Conservation (phyloP, 2,797 vertebrate genomes). For the Oreonectes daqikongensis region DNA sequence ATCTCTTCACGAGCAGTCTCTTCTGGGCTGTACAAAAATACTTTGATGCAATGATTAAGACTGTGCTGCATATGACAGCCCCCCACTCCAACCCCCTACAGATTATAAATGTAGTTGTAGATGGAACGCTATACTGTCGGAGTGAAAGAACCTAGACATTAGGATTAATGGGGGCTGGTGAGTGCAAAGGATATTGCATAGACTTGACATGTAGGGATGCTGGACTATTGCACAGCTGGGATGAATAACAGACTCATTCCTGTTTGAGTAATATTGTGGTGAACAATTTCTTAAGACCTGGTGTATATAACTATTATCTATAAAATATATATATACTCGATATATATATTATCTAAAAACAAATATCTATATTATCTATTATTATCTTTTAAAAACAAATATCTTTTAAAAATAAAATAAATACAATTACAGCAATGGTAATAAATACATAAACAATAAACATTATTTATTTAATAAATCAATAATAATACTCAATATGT, state of each 20-base stretch:
- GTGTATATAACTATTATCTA: too few species aligned
- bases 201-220: slow-evolving; percentile 14
- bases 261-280: slow-evolving; percentile 1
- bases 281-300: slow-evolving; percentile 23
- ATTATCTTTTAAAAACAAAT: too few species aligned
- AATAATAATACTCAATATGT: too few species aligned
- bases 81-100: neutral
- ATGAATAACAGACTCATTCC: slow-evolving; percentile 46
- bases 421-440: too few species aligned
- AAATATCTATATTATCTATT: too few species aligned
- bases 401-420: too few species aligned
- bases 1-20: slow-evolving; percentile 45
- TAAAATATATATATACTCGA: too few species aligned
- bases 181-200: slow-evolving; percentile 52
- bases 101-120: slow-evolving; percentile 56
- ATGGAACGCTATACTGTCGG: slow-evolving; percentile 41
- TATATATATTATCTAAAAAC: too few species aligned
- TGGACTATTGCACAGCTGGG: slow-evolving; percentile 49
- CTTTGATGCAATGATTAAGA: slow-evolving; percentile 57
- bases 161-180: slow-evolving; percentile 56
- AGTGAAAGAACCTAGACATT: slow-evolving; percentile 48
- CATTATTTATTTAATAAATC: too few species aligned
- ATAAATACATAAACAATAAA: too few species aligned
- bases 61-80: slow-evolving; percentile 51
- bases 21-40: slow-evolving; percentile 47